These are phyloP conservation scores for Spisula solida DNA, from an alignment of 2,888 invertebrate species.

Conservation along the genomic window DNA sequence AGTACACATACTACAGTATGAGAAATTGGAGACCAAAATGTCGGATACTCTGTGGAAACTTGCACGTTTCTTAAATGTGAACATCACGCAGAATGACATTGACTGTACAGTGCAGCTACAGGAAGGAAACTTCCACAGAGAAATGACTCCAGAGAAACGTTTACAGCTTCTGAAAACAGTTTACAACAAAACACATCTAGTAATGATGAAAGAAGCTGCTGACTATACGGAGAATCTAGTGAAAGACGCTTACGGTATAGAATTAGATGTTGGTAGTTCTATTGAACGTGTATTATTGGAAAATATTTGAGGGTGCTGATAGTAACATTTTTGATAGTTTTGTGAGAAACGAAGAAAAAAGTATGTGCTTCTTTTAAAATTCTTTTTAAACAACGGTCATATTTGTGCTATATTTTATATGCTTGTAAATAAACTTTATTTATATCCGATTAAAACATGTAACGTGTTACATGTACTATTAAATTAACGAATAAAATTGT, in stretches of 20 bases:
- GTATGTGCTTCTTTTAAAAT: too few relatives aligned
- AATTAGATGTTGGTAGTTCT: slow-evolving; percentile 22
- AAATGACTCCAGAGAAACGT: slow-evolving; percentile 3
- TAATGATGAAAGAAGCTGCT: slow-evolving; percentile 9
- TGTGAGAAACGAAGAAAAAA: too few relatives aligned
- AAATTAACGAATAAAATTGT: too few relatives aligned
- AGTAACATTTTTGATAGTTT: too few relatives aligned
- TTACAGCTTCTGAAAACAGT: slow-evolving; percentile 15
- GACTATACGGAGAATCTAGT: not conserved
- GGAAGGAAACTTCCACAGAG: slow-evolving; percentile 46
- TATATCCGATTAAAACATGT: too few relatives aligned
- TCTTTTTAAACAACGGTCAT: too few relatives aligned
- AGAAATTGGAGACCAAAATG: slow-evolving; percentile 31
- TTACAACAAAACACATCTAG: slow-evolving; percentile 14
- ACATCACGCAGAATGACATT: slow-evolving; percentile 19
- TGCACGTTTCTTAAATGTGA: slow-evolving; percentile 23
- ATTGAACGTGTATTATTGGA: not conserved
- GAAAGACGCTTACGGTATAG: slow-evolving; percentile 24
- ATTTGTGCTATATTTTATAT: too few relatives aligned
- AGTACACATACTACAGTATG: slow-evolving; percentile 35
- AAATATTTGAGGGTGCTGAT: not conserved
- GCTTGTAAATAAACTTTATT: too few relatives aligned
- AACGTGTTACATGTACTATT: too few relatives aligned
- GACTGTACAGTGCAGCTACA: slow-evolving; percentile 39
- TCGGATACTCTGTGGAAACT: slow-evolving; percentile 9